Conservation (phyloP, 2,797 vertebrate species). For the Danio aesculapii region DNA sequence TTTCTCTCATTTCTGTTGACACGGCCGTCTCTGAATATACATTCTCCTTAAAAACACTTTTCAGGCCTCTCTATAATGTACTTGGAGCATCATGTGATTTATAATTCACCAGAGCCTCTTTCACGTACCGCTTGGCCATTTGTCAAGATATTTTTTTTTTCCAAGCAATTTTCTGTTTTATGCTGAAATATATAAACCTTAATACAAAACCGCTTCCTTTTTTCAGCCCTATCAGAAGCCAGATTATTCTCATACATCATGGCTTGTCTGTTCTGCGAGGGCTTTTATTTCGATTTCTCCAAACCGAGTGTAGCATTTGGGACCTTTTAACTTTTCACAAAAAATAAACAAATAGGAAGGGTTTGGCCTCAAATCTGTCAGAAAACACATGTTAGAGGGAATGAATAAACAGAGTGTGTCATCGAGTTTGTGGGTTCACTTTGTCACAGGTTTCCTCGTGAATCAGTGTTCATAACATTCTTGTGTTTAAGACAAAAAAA, state of each 20-base stretch:
- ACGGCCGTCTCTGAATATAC: constrained; percentile 33
- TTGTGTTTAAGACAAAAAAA: not conserved
- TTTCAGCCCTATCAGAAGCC: constrained; percentile 9
- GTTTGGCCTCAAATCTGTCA: constrained; percentile 59
- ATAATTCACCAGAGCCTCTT: constrained; percentile 41
- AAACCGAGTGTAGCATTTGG: not conserved
- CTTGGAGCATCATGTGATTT: constrained; percentile 11
- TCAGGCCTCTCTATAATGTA: constrained; percentile 5
- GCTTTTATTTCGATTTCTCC: not conserved
- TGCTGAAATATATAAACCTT: constrained; percentile 26
- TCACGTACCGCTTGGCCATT: not conserved
- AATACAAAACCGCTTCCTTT: constrained; percentile 9
- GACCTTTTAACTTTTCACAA: constrained; percentile 57
- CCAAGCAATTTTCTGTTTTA: not conserved
- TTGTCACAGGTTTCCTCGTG: not conserved
- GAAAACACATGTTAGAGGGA: constrained; percentile 63
- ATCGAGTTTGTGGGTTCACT: not conserved
- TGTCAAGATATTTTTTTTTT: constrained; percentile 11
- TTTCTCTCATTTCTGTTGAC: constrained; percentile 58
- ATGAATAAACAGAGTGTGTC: constrained; percentile 28
- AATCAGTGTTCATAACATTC: not conserved
- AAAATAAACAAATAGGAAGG: constrained; percentile 64
- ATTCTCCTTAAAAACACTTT: constrained; percentile 13
- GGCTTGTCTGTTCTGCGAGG: constrained; percentile 1
- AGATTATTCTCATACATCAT: constrained; percentile 7